phyloP scores from a whole-genome alignment of 2,888 invertebrate genomes.

The Nezara viridula region DNA sequence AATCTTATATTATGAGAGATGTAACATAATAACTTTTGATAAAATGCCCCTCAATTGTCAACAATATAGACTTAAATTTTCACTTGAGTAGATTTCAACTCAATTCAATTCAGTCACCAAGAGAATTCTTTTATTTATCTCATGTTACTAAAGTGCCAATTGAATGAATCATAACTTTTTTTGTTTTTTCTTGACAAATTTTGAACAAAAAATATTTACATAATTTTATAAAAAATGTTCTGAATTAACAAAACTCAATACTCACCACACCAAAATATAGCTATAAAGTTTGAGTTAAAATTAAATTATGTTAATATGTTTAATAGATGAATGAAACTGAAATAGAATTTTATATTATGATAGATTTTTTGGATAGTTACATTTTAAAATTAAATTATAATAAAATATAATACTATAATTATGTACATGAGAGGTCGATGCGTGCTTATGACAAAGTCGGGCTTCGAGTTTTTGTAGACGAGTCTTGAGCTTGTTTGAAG shows the following conservation, averaged over 20 bases:
- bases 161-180: background rate
- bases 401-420: slow-evolving; percentile 7
- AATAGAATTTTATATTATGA: background rate
- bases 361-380: background rate
- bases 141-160: background rate
- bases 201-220: background rate
- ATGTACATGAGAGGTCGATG: slow-evolving; percentile 98
- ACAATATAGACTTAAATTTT: too few species aligned
- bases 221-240: background rate
- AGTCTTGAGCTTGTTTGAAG: slow-evolving; percentile 96
- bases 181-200: background rate
- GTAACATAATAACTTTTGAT: too few species aligned
- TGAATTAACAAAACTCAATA: background rate
- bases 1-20: too few species aligned
- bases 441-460: slow-evolving; percentile 98
- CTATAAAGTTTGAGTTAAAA: background rate
- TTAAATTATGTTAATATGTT: background rate
- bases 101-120: background rate
- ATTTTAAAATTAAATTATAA: background rate
- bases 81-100: background rate
- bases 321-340: background rate
- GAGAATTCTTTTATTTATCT: background rate
- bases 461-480: slow-evolving; percentile 99
- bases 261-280: background rate
- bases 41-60: too few species aligned